phyloP scores from a whole-genome alignment of 2,797 vertebrate species.

The Bovichtus variegatus region DNA sequence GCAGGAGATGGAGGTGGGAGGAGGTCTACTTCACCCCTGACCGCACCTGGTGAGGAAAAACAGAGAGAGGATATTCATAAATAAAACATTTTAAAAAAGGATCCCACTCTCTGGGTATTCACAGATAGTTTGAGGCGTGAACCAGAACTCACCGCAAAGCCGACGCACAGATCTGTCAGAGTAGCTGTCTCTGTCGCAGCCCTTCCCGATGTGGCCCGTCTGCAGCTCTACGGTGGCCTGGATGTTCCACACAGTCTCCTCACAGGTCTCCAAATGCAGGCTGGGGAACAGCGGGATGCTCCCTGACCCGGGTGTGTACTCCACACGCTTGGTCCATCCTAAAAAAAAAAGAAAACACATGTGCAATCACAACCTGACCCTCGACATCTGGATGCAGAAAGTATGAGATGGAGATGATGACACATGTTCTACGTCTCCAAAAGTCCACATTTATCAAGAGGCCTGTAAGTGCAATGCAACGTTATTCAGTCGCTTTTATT shows the following conservation, averaged over 20 bases:
- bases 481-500: no score
- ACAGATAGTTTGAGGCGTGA: not conserved
- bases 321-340: slow-evolving; percentile 98
- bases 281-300: slow-evolving; percentile 94
- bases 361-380: not conserved
- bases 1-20: slow-evolving; percentile 92
- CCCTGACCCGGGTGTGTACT: slow-evolving; percentile 94
- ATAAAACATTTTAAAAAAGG: not conserved
- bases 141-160: slow-evolving; percentile 89
- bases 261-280: slow-evolving; percentile 96
- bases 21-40: slow-evolving; percentile 94
- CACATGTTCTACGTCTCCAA: not conserved
- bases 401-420: not conserved
- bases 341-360: slow-evolving; percentile 5
- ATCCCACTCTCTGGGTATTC: not conserved
- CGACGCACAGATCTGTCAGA: slow-evolving; percentile 95
- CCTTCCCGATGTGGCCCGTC: slow-evolving; percentile 98
- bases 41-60: slow-evolving; percentile 87
- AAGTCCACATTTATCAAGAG: not conserved
- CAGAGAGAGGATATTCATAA: not conserved
- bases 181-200: slow-evolving; percentile 98
- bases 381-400: not conserved
- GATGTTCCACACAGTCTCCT: slow-evolving; percentile 97
- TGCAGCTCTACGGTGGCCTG: slow-evolving; percentile 97
- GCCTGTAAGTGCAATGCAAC: not conserved